Conservation (phyloP, 2,113 vertebrate species). For the Dryoscopus gambensis region DNA sequence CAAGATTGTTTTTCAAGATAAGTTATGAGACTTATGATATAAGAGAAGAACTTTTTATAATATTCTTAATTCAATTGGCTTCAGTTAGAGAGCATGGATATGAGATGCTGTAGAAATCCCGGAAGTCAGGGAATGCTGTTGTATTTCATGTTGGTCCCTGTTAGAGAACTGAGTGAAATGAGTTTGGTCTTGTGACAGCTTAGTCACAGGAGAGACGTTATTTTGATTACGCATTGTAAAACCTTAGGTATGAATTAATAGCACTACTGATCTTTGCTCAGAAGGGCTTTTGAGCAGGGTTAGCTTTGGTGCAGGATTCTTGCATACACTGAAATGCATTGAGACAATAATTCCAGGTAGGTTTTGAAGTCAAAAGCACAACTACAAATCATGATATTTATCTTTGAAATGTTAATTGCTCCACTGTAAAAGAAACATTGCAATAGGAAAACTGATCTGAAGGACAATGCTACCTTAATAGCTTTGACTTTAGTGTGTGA, state of each 20-base stretch:
- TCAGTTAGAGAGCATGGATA: not conserved
- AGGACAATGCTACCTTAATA: rapidly evolving
- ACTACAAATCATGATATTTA: not conserved
- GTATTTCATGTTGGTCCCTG: not conserved
- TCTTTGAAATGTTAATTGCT: not conserved
- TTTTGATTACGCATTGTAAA: slow-evolving; percentile 4
- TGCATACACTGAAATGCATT: not conserved
- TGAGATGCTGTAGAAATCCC: not conserved
- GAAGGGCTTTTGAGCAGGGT: not conserved
- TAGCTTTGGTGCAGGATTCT: not conserved
- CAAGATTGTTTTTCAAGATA: not conserved
- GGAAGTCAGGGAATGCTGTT: not conserved
- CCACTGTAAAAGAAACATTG: not conserved
- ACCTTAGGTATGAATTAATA: not conserved
- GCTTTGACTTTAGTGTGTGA: not conserved
- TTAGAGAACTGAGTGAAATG: not conserved
- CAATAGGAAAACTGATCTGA: not conserved
- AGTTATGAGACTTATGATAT: not conserved
- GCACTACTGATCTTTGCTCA: not conserved
- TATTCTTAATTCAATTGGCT: not conserved
- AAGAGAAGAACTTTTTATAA: not conserved
- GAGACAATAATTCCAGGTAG: not conserved
- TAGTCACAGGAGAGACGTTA: not conserved
- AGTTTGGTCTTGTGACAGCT: not conserved
- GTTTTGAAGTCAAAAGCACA: not conserved